Base-by-base conservation (phyloP, 2,113 vertebrate species). In the Perognathus longimembris region DNA sequence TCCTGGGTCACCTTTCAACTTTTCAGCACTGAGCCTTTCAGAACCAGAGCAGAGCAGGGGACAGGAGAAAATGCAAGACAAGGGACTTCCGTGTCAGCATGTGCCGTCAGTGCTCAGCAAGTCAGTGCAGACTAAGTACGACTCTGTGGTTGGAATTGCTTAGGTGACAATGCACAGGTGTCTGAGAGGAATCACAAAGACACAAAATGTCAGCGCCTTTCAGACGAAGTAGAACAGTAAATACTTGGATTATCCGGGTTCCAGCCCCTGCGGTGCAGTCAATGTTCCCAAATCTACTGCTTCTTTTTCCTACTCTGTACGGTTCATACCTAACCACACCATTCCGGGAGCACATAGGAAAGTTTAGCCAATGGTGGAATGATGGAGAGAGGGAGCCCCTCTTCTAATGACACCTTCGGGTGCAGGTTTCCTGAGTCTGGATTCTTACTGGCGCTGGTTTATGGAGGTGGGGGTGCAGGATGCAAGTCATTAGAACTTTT, bases 1-100 rank as follows among this genome's bases (percentile, higher is more conserved):
- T 21, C 57, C 84, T 34, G 79, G 22, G 45, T 77, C 87, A 57
- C 87, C 64, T 80, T 89, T 42, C 83, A 54, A 77, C 87, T 91
- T 82, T 17, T 59, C 17, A 59, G 20, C 59, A 61, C 59, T 26
- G 24, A 61, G 26, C 6, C 63, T 80, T 77, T 91, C 82, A 61
- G 88, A 83, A 79, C 50, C 15, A 26, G 66, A 79, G 61, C 15
- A 26, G 66, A 76, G 18, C 34, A 57, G 79, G 74, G 34, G n/a
- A 38, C 5, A 26, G 36, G 24, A 86, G 71, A 86, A 83, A 40
- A 76, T 12, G 10, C 70, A 70, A 71, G 75, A 34, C 12, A 59
- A 84, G n/a, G 24, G 69, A 54, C n/a, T 40, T 59, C 75, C 76
- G 3, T 40, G 36, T 84, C 63, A 40, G 20, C 69, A 79, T 11